Conservation (phyloP, 2,113 vertebrate genomes). For the Pseudopodoces humilis region DNA sequence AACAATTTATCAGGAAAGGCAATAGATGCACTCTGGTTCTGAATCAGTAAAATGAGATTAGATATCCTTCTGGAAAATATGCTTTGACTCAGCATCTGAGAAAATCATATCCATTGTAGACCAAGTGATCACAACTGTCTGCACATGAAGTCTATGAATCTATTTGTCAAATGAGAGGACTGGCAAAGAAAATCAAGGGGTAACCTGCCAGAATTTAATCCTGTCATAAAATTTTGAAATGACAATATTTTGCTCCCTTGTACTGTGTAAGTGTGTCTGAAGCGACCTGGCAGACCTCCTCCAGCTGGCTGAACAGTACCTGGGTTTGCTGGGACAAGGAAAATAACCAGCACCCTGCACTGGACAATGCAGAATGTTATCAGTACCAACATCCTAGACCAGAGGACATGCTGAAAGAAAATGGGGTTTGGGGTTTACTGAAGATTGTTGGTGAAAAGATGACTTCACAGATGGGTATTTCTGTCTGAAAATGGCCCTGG, state of each 20-base stretch:
- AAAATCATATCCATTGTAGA: constrained; percentile 13
- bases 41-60: constrained; percentile 39
- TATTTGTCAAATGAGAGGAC: background rate
- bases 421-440: background rate
- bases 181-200: background rate
- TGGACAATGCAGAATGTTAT: background rate
- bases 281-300: background rate
- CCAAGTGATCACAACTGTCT: background rate
- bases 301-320: background rate
- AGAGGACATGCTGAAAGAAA: background rate
- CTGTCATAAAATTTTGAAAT: background rate
- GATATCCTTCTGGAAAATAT: constrained; percentile 3
- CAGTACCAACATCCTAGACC: background rate
- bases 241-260: background rate
- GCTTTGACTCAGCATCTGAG: constrained; percentile 32
- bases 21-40: background rate
- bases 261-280: background rate
- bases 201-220: background rate
- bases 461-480: background rate
- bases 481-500: background rate
- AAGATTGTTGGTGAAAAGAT: background rate
- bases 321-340: background rate
- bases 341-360: background rate
- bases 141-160: background rate
- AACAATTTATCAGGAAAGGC: constrained; percentile 29